These are phyloP conservation scores for Kuschelorhynchus macadamiae DNA, from an alignment of 2,888 invertebrate species.

Conservation along the genomic window DNA sequence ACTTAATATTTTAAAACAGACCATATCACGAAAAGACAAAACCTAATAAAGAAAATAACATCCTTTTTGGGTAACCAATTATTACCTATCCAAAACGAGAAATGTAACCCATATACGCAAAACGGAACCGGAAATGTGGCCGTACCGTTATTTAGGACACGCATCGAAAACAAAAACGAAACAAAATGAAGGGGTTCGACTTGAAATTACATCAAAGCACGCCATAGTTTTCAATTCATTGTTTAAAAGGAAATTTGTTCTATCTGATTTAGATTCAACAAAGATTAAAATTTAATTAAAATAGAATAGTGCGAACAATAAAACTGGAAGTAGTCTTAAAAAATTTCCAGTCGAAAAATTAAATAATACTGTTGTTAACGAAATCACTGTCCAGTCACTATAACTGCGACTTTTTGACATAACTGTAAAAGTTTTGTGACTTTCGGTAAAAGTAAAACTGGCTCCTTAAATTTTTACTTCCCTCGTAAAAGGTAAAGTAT, in stretches of 20 bases:
- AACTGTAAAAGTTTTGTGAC: no score
- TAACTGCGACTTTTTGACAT: no score
- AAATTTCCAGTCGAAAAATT: no score
- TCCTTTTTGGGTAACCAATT: constrained; percentile 6
- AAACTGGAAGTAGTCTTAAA: no score
- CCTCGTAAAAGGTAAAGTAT: no score
- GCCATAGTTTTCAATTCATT: constrained; percentile 31
- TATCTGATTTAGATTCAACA: constrained; percentile 42
- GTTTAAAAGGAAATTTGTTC: constrained; percentile 38
- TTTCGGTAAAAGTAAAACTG: no score
- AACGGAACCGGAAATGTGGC: constrained; percentile 45
- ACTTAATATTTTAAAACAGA: no score
- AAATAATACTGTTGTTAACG: no score
- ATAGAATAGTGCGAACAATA: constrained; percentile 5
- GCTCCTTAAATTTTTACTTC: no score
- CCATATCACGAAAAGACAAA: not conserved
- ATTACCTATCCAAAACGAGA: constrained; percentile 25
- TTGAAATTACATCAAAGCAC: constrained; percentile 41
- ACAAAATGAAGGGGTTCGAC: constrained; percentile 34
- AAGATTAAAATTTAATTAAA: constrained; percentile 44
- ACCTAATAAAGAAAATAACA: constrained; percentile 8
- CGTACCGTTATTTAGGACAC: constrained; percentile 47
- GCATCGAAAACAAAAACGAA: constrained; percentile 42
- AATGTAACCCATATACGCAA: constrained; percentile 29
- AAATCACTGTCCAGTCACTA: no score